Percentiles rank a stretch among this genome's conserved stretches.
These are phyloP conservation scores for Gymnogyps californianus DNA, from an alignment of 2,113 vertebrate species.

Conservation along the genomic window DNA sequence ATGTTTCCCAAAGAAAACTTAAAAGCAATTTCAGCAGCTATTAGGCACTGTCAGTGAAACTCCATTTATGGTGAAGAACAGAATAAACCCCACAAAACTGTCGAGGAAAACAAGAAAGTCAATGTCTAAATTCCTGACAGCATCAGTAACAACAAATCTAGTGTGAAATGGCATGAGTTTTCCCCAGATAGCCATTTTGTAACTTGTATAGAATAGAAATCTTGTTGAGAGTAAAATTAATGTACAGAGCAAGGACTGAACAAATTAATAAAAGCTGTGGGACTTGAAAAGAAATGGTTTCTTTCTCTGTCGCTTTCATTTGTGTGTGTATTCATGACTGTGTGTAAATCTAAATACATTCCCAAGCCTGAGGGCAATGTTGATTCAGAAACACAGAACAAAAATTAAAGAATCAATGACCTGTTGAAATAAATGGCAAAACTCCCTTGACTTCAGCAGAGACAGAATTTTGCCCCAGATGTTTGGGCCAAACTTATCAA, in stretches of 20 bases:
- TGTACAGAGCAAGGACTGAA: slow-evolving; percentile 24
- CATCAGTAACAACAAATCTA: slow-evolving; percentile 40
- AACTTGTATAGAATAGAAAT: slow-evolving; percentile 25
- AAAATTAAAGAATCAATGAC: background rate
- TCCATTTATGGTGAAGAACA: slow-evolving; percentile 22
- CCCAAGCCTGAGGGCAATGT: background rate
- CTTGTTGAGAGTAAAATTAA: slow-evolving; percentile 18
- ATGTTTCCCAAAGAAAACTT: slow-evolving; percentile 4
- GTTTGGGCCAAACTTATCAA: background rate
- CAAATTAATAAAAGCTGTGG: slow-evolving; percentile 48
- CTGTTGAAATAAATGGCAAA: slow-evolving; percentile 8
- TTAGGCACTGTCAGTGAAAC: slow-evolving; percentile 12
- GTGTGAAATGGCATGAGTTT: slow-evolving; percentile 34
- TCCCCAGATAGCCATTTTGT: slow-evolving; percentile 3
- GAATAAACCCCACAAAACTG: slow-evolving; percentile 51
- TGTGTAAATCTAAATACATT: slow-evolving; percentile 1
- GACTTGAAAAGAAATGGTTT: slow-evolving; percentile 8
- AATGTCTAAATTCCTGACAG: background rate
- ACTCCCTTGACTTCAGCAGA: background rate
- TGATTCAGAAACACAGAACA: slow-evolving; percentile 8
- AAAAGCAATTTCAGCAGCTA: background rate
- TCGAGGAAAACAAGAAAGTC: slow-evolving; percentile 38
- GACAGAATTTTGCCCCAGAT: background rate
- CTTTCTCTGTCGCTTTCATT: background rate
- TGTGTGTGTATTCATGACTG: background rate